phyloP scores from a whole-genome alignment of 1,140 invertebrate genomes.

The Chlorops oryzae region DNA sequence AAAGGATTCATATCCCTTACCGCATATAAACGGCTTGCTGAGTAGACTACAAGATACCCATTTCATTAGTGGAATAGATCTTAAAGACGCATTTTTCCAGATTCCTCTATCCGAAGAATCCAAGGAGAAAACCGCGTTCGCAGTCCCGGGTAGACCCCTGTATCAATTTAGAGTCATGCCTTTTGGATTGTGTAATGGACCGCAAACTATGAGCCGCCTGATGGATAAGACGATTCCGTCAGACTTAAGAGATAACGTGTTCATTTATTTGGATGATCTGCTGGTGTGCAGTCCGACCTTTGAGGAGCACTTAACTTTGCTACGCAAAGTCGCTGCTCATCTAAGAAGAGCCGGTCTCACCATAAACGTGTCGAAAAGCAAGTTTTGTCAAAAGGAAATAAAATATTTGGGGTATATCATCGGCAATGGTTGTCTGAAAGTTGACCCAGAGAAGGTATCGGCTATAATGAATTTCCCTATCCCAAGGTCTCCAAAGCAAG shows the following conservation, averaged over 20 bases:
- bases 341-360: not conserved
- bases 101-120: constrained; percentile 4
- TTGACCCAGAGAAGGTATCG: not conserved
- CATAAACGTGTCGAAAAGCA: not conserved
- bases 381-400: not conserved
- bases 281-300: constrained; percentile 4
- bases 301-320: not conserved
- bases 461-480: not conserved
- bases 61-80: constrained; percentile 6
- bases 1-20: constrained; percentile 13
- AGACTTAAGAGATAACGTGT: constrained; percentile 8
- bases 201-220: constrained; percentile 3
- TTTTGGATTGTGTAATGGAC: constrained; percentile 8
- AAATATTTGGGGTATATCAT: not conserved
- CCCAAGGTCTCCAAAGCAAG: not conserved
- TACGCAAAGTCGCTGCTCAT: constrained; percentile 2
- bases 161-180: constrained; percentile 11
- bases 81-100: constrained; percentile 12
- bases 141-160: constrained; percentile 2
- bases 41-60: constrained; percentile 12
- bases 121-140: too few species aligned
- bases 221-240: constrained; percentile 8
- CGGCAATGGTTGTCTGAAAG: not conserved
- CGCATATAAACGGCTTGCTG: constrained; percentile 9
- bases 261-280: constrained; percentile 13